Evolutionary conservation across 2,113 vertebrate genomes (phyloP).

Genomic region (Limanda limanda): DNA sequence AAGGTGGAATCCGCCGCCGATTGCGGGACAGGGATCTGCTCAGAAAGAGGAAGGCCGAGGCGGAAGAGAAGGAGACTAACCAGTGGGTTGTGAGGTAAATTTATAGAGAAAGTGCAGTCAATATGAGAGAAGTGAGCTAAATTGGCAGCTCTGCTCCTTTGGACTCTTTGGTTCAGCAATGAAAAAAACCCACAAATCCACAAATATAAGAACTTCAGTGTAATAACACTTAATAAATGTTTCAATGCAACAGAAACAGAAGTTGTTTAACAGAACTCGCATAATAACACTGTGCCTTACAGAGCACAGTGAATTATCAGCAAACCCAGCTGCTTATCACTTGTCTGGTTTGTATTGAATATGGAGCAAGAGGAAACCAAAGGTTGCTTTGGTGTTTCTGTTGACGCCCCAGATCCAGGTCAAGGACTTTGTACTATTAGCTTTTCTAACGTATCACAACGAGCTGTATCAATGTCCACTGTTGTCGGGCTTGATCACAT

Average conservation of each 20-base stretch:
- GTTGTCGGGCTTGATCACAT: slow-evolving; percentile 15
- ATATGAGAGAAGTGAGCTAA: slow-evolving; percentile 7
- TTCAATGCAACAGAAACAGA: background rate
- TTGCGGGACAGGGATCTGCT: slow-evolving; percentile 90
- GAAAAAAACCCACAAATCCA: background rate
- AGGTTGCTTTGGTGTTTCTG: slow-evolving; percentile 68
- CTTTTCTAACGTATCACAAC: slow-evolving; percentile 49
- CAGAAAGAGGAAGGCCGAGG: slow-evolving; percentile 90
- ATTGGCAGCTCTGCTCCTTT: slow-evolving; percentile 15
- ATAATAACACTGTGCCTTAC: slow-evolving; percentile 3
- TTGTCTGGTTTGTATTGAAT: slow-evolving; percentile 65
- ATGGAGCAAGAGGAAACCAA: slow-evolving; percentile 73
- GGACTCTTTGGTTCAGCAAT: background rate
- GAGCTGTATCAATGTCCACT: slow-evolving; percentile 45
- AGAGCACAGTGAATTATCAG: slow-evolving; percentile 52
- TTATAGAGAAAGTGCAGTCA: slow-evolving; percentile 29
- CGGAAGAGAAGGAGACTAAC: slow-evolving; percentile 84
- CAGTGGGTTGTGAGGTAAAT: slow-evolving; percentile 91
- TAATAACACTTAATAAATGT: background rate
- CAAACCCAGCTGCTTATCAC: slow-evolving; percentile 64
- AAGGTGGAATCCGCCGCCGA: slow-evolving; percentile 77
- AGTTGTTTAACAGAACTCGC: background rate
- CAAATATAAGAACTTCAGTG: background rate
- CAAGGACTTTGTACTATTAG: slow-evolving; percentile 77
- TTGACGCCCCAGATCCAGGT: slow-evolving; percentile 58